Evolutionary conservation across 2,888 invertebrate species (phyloP).

Genomic region (Onchidella celtica): DNA sequence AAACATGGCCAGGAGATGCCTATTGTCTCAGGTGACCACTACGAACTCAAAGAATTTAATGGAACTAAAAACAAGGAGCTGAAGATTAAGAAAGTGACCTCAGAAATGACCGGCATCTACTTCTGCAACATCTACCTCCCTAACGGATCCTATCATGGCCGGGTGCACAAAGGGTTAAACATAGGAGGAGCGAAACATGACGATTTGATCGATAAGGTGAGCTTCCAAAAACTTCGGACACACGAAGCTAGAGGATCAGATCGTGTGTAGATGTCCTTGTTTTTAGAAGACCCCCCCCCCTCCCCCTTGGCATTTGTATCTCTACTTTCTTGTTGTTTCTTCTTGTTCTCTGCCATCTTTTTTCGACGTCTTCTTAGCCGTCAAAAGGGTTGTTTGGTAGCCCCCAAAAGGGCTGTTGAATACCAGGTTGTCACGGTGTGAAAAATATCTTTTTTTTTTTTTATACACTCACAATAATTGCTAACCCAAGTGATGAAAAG

Average conservation of each 20-base stretch:
- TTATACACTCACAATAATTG: too few relatives aligned
- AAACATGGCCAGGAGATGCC: background rate
- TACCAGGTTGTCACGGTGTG: too few relatives aligned
- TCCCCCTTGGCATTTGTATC: too few relatives aligned
- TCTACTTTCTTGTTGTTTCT: too few relatives aligned
- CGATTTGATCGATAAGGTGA: slow-evolving; percentile 36
- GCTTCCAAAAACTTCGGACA: background rate
- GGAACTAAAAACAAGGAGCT: slow-evolving; percentile 19
- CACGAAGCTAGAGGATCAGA: background rate
- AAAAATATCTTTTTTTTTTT: too few relatives aligned
- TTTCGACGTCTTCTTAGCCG: too few relatives aligned
- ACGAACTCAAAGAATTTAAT: background rate
- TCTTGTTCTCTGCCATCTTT: too few relatives aligned
- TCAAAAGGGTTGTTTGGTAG: too few relatives aligned
- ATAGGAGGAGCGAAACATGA: slow-evolving; percentile 3
- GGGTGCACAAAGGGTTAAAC: slow-evolving; percentile 33
- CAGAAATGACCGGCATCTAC: slow-evolving; percentile 32
- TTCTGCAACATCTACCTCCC: slow-evolving; percentile 16
- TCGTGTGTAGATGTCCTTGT: background rate
- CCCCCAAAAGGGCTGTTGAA: too few relatives aligned
- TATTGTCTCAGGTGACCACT: background rate
- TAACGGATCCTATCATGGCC: background rate
- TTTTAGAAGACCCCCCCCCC: background rate
- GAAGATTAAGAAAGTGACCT: slow-evolving; percentile 20
- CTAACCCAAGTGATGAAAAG: too few relatives aligned